Evolutionary conservation across 2,888 invertebrate species (phyloP), one percentile per base, ranked within the genome.

Genomic region (Neoscelio sp.): DNA sequence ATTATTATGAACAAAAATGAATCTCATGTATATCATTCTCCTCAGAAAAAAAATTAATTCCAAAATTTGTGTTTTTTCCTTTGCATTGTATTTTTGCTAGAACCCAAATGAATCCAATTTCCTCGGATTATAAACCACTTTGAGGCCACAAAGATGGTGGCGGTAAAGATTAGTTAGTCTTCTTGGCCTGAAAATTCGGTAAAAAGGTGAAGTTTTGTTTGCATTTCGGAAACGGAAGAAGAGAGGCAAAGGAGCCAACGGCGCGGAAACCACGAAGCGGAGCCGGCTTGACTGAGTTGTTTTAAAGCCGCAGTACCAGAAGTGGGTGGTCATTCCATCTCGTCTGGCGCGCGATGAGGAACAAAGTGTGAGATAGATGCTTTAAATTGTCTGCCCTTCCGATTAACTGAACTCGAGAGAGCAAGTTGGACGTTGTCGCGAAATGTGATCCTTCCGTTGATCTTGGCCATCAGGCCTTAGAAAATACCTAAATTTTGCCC

Each of bases 331-430:
- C 46, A 64, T 62, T 64, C 30, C 33, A 35, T 40, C 50, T 56
- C 56, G 38, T 48, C 64, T 56, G 56, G 62, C 15, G 46, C 52
- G 30, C 42, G 42, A 73, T 64, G 62, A 62, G 48, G n/a, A 62
- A 71, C 44, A 40, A 70, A 50, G 70, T 56, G 23, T 28, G 28
- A 52, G 40, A 42, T 26, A 26, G 54, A 26, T 15, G 70, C 77
- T 78, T 71, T 77, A 78, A 77, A 80, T 80, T 75, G 78, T 74
- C 70, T 78, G 62, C 74, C 75, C 70, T 78, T 80, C 64, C 78
- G 76, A 82, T 82, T 80, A 78, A 78, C 78, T 58, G 76, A 60
- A 71, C 73, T 68, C 42, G 26, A 48, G 60, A 35, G 52, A 48
- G 48, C 68, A 78, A 78, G 77, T 67, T 71, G 52, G 30, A 58